Percentiles rank a stretch among this genome's conserved stretches.
These are phyloP conservation scores for Celastrina argiolus DNA, from an alignment of 2,888 invertebrate species.

Conservation along the genomic window DNA sequence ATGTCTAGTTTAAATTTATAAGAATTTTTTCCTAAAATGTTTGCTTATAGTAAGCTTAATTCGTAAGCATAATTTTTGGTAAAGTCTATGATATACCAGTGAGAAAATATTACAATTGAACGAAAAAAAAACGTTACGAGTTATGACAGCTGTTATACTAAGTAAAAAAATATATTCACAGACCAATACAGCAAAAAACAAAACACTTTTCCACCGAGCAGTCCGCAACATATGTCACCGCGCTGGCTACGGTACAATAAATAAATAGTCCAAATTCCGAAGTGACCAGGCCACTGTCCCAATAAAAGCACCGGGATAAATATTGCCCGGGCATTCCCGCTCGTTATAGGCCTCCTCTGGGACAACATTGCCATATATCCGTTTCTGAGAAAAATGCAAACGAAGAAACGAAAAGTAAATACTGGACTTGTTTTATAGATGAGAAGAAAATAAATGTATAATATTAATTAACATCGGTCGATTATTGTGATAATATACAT, in stretches of 20 bases:
- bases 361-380: slow-evolving; percentile 23
- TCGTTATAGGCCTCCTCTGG: slow-evolving; percentile 30
- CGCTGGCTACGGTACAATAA: slow-evolving; percentile 62
- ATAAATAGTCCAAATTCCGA: slow-evolving; percentile 76
- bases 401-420: background rate
- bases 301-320: slow-evolving; percentile 69
- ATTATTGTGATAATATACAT: too few species aligned
- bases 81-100: too few species aligned
- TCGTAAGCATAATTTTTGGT: too few species aligned
- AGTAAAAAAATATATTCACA: background rate
- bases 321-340: slow-evolving; percentile 47
- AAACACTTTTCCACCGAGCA: slow-evolving; percentile 43
- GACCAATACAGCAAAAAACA: slow-evolving; percentile 18
- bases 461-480: too few species aligned
- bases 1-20: too few species aligned
- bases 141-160: too few species aligned
- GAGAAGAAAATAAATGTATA: background rate
- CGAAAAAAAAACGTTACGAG: too few species aligned
- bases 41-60: too few species aligned
- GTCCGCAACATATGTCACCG: slow-evolving; percentile 65
- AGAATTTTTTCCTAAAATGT: too few species aligned
- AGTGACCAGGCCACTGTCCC: slow-evolving; percentile 68
- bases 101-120: too few species aligned
- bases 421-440: background rate
- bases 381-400: background rate